A percentile compares a stretch with the other conserved stretches of the same genome.
Conservation (phyloP, 2,113 vertebrate species). For the Microcebus ravelobensis region DNA sequence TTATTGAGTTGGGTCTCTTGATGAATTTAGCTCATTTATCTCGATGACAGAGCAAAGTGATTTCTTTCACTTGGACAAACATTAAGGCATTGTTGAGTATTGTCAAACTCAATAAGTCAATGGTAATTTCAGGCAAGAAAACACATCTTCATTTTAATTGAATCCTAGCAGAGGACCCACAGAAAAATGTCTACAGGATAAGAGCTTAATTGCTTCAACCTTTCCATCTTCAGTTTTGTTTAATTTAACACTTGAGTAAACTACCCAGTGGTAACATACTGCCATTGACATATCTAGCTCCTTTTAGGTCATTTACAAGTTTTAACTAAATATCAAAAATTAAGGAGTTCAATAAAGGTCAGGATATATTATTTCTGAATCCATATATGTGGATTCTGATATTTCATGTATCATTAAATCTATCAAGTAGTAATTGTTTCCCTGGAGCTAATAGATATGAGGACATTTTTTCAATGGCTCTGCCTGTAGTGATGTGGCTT, state of each 20-base stretch:
- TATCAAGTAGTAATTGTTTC: slow-evolving; percentile 68
- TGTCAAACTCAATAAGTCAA: slow-evolving; percentile 67
- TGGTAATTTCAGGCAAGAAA: neutral
- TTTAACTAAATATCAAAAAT: slow-evolving; percentile 76
- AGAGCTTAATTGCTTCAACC: slow-evolving; percentile 73
- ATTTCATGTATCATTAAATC: slow-evolving; percentile 72
- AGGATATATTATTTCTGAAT: slow-evolving; percentile 60
- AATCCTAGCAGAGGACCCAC: slow-evolving; percentile 21
- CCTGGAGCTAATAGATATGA: slow-evolving; percentile 44
- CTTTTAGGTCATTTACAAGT: slow-evolving; percentile 46
- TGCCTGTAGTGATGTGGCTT: neutral
- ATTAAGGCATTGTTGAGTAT: slow-evolving; percentile 52
- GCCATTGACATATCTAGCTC: neutral
- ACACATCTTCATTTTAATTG: slow-evolving; percentile 49
- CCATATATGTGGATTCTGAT: slow-evolving; percentile 46
- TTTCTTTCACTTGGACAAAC: slow-evolving; percentile 71
- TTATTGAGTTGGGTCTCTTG: slow-evolving; percentile 57
- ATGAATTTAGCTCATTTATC: slow-evolving; percentile 77
- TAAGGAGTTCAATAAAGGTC: slow-evolving; percentile 63
- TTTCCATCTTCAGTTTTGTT: slow-evolving; percentile 77
- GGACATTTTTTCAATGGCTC: slow-evolving; percentile 49
- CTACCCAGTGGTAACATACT: neutral
- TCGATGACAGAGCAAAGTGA: slow-evolving; percentile 57
- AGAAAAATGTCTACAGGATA: slow-evolving; percentile 38
- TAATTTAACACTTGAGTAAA: slow-evolving; percentile 77